A percentile compares a stretch with the other conserved stretches of the same genome.
These are phyloP conservation scores for Mellilla xanthometata DNA, from an alignment of 2,888 invertebrate species.

Conservation along the genomic window DNA sequence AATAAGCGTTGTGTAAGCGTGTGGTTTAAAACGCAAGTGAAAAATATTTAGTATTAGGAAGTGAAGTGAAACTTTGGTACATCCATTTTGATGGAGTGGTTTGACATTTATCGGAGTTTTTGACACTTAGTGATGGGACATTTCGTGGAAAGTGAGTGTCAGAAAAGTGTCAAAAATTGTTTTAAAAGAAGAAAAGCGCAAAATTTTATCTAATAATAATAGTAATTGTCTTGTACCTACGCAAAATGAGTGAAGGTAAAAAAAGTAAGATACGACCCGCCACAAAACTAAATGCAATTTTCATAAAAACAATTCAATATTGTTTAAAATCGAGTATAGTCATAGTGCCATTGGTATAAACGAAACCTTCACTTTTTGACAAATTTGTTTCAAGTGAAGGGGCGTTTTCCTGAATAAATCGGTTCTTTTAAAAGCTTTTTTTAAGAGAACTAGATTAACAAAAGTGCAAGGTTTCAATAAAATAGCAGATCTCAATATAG, in stretches of 20 bases:
- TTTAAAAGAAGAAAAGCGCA: too few relatives aligned
- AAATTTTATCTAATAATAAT: neutral
- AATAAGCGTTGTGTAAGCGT: too few relatives aligned
- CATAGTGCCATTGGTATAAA: neutral
- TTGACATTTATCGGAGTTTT: too few relatives aligned
- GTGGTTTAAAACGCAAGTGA: too few relatives aligned
- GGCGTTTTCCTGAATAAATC: neutral
- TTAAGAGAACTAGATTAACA: neutral
- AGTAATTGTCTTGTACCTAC: too few relatives aligned
- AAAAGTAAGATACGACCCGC: constrained; percentile 3
- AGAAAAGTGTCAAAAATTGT: too few relatives aligned
- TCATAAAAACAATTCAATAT: neutral
- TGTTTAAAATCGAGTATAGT: neutral
- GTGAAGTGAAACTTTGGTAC: too few relatives aligned
- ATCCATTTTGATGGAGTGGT: neutral
- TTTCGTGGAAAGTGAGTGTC: too few relatives aligned
- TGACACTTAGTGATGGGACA: neutral
- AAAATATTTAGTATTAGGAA: too few relatives aligned
- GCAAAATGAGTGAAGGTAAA: neutral
- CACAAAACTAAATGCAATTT: constrained; percentile 1
- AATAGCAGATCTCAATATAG: too few relatives aligned
- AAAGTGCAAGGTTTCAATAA: too few relatives aligned
- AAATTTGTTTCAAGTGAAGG: neutral
- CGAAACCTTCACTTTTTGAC: neutral
- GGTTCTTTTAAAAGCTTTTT: neutral